Conservation (phyloP, 2,113 vertebrate species). For the Phrynosoma platyrhinos region DNA sequence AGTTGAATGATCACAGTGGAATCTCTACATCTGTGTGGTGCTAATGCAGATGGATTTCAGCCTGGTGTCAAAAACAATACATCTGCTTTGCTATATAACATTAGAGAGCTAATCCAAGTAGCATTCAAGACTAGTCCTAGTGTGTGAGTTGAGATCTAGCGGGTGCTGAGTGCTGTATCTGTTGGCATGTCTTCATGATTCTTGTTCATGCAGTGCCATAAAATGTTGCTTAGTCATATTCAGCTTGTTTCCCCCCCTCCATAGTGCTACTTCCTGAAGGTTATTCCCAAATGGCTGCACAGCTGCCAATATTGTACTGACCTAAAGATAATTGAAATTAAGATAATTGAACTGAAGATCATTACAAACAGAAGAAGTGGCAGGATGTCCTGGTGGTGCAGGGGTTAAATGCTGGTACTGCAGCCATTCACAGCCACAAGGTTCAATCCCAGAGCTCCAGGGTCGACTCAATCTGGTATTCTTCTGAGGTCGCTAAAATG, state of each 20-base stretch:
- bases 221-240: slow-evolving; percentile 5
- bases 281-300: background rate
- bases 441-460: too few relatives aligned
- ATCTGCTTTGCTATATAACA: background rate
- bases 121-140: background rate
- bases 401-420: too few relatives aligned
- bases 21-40: background rate
- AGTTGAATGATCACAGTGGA: background rate
- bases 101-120: background rate
- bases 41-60: background rate
- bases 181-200: background rate
- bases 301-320: background rate
- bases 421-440: too few relatives aligned
- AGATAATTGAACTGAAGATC: too few relatives aligned
- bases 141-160: background rate
- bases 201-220: background rate
- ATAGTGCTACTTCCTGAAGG: background rate
- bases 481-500: too few relatives aligned
- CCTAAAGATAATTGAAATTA: too few relatives aligned
- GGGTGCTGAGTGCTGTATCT: background rate
- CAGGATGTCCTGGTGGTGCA: too few relatives aligned
- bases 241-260: background rate
- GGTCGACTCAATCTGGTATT: too few relatives aligned
- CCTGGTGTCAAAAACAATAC: too few relatives aligned
- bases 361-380: too few relatives aligned